Evolutionary conservation across 1,140 invertebrate genomes (phyloP).

Genomic region (Nephotettix cincticeps): DNA sequence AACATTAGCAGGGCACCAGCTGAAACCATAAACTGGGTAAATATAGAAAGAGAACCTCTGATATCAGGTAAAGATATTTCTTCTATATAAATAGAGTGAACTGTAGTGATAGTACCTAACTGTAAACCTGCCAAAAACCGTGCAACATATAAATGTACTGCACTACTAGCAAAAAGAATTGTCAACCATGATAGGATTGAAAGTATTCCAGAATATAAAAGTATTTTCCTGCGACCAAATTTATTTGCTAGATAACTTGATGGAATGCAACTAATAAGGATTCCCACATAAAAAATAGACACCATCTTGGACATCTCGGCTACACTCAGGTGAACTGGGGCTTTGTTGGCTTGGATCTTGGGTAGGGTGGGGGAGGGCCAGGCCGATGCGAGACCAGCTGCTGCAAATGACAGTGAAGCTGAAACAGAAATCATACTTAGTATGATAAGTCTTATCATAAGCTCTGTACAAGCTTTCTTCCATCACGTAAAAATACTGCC

Average conservation of each 20-base stretch:
- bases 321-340: slow-evolving; percentile 19
- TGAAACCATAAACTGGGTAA: slow-evolving; percentile 67
- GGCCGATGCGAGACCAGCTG: slow-evolving; percentile 60
- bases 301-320: slow-evolving; percentile 33
- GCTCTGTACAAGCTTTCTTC: too few relatives aligned
- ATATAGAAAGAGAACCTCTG: slow-evolving; percentile 61
- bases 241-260: slow-evolving; percentile 62
- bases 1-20: slow-evolving; percentile 77
- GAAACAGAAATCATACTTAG: background rate
- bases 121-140: slow-evolving; percentile 57
- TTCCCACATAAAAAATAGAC: slow-evolving; percentile 33
- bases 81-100: slow-evolving; percentile 57
- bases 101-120: slow-evolving; percentile 54
- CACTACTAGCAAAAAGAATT: slow-evolving; percentile 20
- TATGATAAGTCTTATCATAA: too few relatives aligned
- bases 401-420: slow-evolving; percentile 6
- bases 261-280: slow-evolving; percentile 34
- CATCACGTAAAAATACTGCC: too few relatives aligned
- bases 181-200: slow-evolving; percentile 31
- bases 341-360: slow-evolving; percentile 49
- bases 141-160: slow-evolving; percentile 53
- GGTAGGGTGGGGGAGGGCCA: slow-evolving; percentile 74
- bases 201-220: slow-evolving; percentile 61
- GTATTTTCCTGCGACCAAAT: slow-evolving; percentile 66
- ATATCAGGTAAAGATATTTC: slow-evolving; percentile 65